phyloP scores from a whole-genome alignment of 2,888 invertebrate genomes.

The Cephalotes varians region DNA sequence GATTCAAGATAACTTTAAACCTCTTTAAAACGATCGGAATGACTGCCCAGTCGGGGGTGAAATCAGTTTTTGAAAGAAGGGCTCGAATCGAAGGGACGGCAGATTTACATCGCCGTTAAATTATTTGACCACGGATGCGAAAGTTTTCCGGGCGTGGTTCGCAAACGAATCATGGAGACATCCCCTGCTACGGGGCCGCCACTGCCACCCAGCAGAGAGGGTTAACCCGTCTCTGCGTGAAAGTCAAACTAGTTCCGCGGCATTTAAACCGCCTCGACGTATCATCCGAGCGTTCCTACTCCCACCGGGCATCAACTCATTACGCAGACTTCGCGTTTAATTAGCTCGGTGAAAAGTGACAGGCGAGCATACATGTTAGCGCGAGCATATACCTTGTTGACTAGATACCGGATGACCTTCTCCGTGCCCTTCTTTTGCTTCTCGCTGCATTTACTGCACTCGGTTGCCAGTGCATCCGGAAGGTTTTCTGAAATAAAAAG shows the following conservation, averaged over 20 bases:
- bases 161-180: constrained; percentile 29
- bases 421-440: constrained; percentile 89
- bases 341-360: constrained; percentile 66
- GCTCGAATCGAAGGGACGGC: neutral
- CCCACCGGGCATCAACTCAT: constrained; percentile 39
- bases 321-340: constrained; percentile 56
- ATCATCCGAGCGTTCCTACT: constrained; percentile 23
- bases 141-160: constrained; percentile 43
- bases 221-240: constrained; percentile 54
- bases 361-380: constrained; percentile 34
- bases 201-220: neutral
- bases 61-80: constrained; percentile 17
- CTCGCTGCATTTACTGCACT: constrained; percentile 90
- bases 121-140: constrained; percentile 54
- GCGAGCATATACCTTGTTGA: constrained; percentile 84
- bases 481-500: constrained; percentile 87
- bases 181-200: neutral
- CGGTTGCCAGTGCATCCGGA: constrained; percentile 90
- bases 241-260: constrained; percentile 65
- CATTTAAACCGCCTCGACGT: constrained; percentile 52
- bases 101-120: constrained; percentile 31
- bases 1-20: neutral
- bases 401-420: constrained; percentile 89
- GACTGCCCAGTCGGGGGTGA: neutral
- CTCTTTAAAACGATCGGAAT: neutral